Evolutionary conservation across 2,888 invertebrate genomes (phyloP).

Genomic region (Habroteleia sp.): DNA sequence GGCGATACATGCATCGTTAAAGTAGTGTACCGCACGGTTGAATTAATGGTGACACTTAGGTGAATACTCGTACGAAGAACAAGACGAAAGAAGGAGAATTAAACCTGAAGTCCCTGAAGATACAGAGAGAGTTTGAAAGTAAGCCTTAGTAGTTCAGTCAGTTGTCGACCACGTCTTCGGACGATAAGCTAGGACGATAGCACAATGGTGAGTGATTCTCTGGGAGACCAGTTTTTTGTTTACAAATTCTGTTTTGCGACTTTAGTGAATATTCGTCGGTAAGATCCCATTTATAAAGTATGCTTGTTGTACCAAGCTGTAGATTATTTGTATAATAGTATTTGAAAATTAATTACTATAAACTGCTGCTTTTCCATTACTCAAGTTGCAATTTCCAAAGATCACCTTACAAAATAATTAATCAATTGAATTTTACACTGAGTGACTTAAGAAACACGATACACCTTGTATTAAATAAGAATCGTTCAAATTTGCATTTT

Average conservation of each 20-base stretch:
- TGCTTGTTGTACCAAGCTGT: too few relatives aligned
- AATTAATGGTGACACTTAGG: conserved; percentile 59
- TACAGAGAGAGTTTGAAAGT: conserved; percentile 80
- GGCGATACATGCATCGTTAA: conserved; percentile 54
- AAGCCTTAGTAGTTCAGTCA: conserved; percentile 78
- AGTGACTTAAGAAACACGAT: background rate
- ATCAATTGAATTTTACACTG: too few relatives aligned
- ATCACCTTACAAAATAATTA: too few relatives aligned
- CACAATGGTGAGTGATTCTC: conserved; percentile 78
- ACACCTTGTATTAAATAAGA: conserved; percentile 1
- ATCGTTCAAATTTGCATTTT: conserved; percentile 12
- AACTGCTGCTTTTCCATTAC: conserved; percentile 9
- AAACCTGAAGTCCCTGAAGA: conserved; percentile 68
- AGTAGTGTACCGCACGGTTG: conserved; percentile 62
- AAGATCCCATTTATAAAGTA: background rate
- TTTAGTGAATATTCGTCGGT: background rate
- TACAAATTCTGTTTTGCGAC: background rate
- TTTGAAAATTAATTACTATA: conserved; percentile 14
- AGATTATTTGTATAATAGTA: too few relatives aligned
- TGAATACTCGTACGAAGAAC: conserved; percentile 56
- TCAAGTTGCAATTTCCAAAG: conserved; percentile 3
- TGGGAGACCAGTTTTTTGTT: conserved; percentile 7
- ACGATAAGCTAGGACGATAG: conserved; percentile 78
- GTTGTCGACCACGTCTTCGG: conserved; percentile 77
- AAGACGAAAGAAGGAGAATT: conserved; percentile 70